These are phyloP conservation scores for Taxidea taxus DNA, from an alignment of 2,113 vertebrate species.

Conservation along the genomic window DNA sequence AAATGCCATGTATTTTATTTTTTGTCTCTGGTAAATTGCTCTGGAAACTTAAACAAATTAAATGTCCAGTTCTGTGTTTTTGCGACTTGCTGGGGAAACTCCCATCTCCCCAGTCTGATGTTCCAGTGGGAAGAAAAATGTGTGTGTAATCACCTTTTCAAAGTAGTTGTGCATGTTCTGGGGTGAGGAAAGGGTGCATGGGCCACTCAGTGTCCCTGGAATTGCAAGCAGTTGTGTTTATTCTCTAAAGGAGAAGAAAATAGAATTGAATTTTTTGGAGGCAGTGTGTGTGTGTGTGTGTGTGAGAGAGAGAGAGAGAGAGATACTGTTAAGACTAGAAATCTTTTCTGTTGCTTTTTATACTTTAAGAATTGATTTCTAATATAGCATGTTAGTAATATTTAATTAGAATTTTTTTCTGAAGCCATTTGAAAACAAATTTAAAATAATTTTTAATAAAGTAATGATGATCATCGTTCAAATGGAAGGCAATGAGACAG, in stretches of 20 bases:
- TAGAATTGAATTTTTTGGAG: background rate
- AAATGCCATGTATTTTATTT: conserved; percentile 71
- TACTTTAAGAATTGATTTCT: conserved; percentile 11
- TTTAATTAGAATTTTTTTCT: background rate
- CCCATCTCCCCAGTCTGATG: conserved; percentile 54
- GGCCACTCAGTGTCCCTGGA: background rate
- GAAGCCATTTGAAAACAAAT: conserved; percentile 24
- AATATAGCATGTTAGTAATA: background rate
- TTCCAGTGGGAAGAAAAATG: conserved; percentile 25
- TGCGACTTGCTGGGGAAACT: conserved; percentile 55
- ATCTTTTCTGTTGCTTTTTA: conserved; percentile 3
- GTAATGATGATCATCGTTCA: background rate
- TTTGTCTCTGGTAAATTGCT: conserved; percentile 69
- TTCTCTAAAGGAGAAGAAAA: background rate
- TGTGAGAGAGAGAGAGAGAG: too few relatives aligned
- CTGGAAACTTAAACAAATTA: conserved; percentile 71
- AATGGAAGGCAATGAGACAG: background rate
- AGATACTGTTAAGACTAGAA: background rate
- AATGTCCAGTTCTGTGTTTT: conserved; percentile 74
- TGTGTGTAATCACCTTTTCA: conserved; percentile 27
- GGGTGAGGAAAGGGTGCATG: too few relatives aligned
- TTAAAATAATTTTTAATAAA: conserved; percentile 2
- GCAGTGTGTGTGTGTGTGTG: background rate
- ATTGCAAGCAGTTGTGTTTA: background rate
- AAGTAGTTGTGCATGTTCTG: background rate